Conservation (phyloP, 2,797 vertebrate species). For the Furcifer pardalis region DNA sequence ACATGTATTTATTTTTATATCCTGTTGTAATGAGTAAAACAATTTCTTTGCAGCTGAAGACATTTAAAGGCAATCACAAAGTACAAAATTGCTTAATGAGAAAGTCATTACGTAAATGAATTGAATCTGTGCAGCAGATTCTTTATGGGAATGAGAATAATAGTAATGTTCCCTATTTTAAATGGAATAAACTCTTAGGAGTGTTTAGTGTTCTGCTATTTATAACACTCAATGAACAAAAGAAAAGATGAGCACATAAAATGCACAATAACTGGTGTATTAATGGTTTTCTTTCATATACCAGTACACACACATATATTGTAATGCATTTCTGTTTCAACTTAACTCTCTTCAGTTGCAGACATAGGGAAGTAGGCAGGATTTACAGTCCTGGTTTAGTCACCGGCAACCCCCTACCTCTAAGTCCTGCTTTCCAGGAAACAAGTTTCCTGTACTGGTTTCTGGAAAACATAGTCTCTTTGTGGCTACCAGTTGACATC, state of each 20-base stretch:
- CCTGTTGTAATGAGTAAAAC: conserved; percentile 18
- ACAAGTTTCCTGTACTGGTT: no score
- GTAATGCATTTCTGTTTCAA: neutral
- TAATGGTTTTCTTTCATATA: neutral
- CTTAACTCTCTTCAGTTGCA: neutral
- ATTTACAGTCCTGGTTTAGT: no score
- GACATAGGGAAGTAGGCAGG: neutral
- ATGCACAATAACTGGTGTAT: neutral
- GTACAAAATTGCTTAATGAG: conserved; percentile 27
- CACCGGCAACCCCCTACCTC: no score
- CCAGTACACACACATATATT: neutral
- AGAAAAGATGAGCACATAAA: neutral
- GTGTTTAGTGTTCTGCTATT: neutral
- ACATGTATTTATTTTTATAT: conserved; percentile 27
- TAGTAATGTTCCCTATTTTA: conserved; percentile 1
- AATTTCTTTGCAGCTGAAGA: conserved; percentile 22
- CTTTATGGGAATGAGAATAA: conserved; percentile 21
- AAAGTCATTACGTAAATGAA: conserved; percentile 21
- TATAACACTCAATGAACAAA: neutral
- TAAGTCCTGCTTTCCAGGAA: no score
- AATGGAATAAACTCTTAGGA: conserved; percentile 11
- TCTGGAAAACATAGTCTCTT: no score
- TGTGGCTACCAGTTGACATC: no score
- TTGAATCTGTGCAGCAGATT: conserved; percentile 17
- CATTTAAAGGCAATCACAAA: conserved; percentile 27